These are phyloP conservation scores for Rousettus madagascariensis DNA, from an alignment of 2,797 vertebrate species.

Conservation along the genomic window DNA sequence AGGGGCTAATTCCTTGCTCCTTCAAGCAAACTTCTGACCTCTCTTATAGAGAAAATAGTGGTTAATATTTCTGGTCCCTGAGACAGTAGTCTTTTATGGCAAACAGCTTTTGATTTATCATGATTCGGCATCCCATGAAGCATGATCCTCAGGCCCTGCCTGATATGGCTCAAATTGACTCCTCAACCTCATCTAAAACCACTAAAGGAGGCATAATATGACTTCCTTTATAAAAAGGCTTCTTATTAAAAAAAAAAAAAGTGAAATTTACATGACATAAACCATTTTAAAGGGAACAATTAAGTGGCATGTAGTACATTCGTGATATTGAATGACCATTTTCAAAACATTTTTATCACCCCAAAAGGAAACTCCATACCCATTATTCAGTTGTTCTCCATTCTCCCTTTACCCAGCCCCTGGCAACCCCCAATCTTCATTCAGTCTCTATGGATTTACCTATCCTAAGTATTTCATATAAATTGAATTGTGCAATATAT, in stretches of 20 bases:
- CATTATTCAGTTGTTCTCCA: background rate
- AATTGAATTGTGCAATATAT: background rate
- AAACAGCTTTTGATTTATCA: constrained; percentile 8
- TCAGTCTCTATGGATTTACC: background rate
- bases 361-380: background rate
- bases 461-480: background rate
- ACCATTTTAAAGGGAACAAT: background rate
- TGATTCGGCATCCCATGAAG: background rate
- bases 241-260: background rate
- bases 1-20: background rate
- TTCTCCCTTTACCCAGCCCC: background rate
- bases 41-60: background rate
- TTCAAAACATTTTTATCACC: background rate
- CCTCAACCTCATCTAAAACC: constrained; percentile 2
- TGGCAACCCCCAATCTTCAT: background rate
- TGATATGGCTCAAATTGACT: background rate
- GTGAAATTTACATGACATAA: background rate
- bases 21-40: background rate
- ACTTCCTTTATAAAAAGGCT: background rate
- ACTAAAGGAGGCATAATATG: background rate
- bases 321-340: background rate
- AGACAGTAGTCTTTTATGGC: background rate
- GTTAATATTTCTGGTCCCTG: background rate
- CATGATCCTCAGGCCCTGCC: background rate
- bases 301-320: background rate